Evolutionary conservation across 2,888 invertebrate species (phyloP), one percentile per base, ranked within the genome.

Genomic region (Cotesia congregata): DNA sequence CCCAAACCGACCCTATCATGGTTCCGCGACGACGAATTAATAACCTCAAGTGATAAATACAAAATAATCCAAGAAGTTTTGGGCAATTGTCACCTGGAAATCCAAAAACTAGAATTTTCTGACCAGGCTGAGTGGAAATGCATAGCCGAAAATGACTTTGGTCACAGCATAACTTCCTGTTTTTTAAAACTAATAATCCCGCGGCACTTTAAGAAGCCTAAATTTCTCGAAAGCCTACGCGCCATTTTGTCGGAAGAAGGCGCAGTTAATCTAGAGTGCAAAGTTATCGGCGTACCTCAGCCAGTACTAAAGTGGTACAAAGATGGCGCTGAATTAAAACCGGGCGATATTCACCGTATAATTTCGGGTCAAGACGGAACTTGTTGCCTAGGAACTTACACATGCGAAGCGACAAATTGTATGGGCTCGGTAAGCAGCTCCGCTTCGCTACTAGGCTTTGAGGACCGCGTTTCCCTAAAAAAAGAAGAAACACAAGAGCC

Each of bases 251-350:
- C 96, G 0, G 95, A 96, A 80, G 96, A 96, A 89, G 95, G 97
- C 0, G 96, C 97, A 7, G 97, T 97, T 0, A 97, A 97, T 89
- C 91, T 97, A 78, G 97, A 97, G 88, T 97, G 97, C 88, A 97
- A 97, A 90, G 96, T 97, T 0, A 96, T 97, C 77, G 97, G 97
- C 5, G 96, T 97, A 1, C 97, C 97, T 0, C 96, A 96, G 85
- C 97, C 97, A 0, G 91, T 94, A n/a, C 90, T 97, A 0, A 96
- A 96, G 85, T 97, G 97, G 97, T 97, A 95, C 87, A 97, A 97
- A 90, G 97, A 97, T 87, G 97, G 96, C 0, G 93, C 94, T 74
- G 96, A 97, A 86, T 88, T 97, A 0, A 96, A 96, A 86, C 95
- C 97, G 0, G 97, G 97, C 0, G 97, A 97, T 86, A 97, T 97